phyloP scores from a whole-genome alignment of 2,113 vertebrate species.

The Myanophis thanlyinensis region DNA sequence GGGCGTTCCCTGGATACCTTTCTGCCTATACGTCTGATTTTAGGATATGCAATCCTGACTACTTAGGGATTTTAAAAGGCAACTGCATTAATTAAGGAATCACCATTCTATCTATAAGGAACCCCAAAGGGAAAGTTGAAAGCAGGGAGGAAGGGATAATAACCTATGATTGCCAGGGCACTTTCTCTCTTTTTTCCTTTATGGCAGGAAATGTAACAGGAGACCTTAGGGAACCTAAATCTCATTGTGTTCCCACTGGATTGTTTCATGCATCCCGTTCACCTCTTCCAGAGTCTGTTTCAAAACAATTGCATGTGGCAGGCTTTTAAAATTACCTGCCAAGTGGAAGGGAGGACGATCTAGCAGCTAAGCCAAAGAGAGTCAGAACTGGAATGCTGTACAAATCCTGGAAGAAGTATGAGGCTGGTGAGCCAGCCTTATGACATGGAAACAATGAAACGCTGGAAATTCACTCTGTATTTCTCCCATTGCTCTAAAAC shows the following conservation, averaged over 20 bases:
- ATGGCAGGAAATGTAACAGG: slow-evolving; percentile 28
- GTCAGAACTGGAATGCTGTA: slow-evolving; percentile 12
- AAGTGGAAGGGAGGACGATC: slow-evolving; percentile 41
- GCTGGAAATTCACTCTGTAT: slow-evolving; percentile 23
- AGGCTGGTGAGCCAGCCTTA: slow-evolving; percentile 24
- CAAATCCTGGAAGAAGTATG: slow-evolving; percentile 39
- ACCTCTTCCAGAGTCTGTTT: slow-evolving; percentile 36
- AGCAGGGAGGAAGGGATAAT: not conserved
- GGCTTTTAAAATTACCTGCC: slow-evolving; percentile 61
- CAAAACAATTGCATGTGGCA: slow-evolving; percentile 34
- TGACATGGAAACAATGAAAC: slow-evolving; percentile 41
- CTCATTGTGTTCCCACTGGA: slow-evolving; percentile 36
- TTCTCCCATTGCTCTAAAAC: slow-evolving; percentile 14
- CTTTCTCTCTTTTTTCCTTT: not conserved
- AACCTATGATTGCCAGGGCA: not conserved
- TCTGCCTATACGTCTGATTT: not conserved
- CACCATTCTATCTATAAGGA: not conserved
- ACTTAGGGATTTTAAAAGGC: not conserved
- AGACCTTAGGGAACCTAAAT: not conserved
- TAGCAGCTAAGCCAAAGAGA: slow-evolving; percentile 36
- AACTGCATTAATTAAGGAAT: not conserved
- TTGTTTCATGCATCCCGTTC: slow-evolving; percentile 33
- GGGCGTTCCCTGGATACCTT: too few species aligned
- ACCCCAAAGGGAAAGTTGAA: slow-evolving; percentile 6
- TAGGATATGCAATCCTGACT: not conserved